These are phyloP conservation scores for Blastomussa wellsi DNA, from an alignment of 92 coral and sea anemone genomes.

Conservation along the genomic window DNA sequence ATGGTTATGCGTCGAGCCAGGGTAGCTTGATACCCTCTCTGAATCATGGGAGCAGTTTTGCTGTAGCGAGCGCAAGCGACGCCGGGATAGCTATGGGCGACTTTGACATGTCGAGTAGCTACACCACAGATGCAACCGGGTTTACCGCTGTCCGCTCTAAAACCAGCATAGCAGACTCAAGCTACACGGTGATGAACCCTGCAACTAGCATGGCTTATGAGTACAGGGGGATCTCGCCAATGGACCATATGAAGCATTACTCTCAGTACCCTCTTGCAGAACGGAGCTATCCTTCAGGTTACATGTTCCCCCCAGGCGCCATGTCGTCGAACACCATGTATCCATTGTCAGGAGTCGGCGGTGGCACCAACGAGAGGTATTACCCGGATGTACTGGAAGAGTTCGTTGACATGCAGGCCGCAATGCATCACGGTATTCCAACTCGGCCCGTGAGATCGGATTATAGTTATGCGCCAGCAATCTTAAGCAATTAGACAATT, in stretches of 20 bases:
- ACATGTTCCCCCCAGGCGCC: constrained; percentile 77
- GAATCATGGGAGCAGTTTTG: constrained; percentile 63
- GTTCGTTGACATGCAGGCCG: constrained; percentile 91
- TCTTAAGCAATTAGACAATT: constrained; percentile 67
- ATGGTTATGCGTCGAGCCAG: constrained; percentile 64
- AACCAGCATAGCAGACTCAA: constrained; percentile 59
- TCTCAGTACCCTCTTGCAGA: constrained; percentile 87
- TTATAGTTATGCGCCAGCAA: constrained; percentile 75
- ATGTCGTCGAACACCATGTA: constrained; percentile 76
- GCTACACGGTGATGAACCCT: constrained; percentile 58
- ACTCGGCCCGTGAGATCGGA: constrained; percentile 77
- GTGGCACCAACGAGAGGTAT: constrained; percentile 70
- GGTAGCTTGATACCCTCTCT: constrained; percentile 54
- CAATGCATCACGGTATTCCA: constrained; percentile 88
- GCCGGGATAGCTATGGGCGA: constrained; percentile 52
- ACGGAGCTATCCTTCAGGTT: constrained; percentile 79
- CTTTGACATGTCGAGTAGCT: constrained; percentile 80
- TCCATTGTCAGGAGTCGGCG: constrained; percentile 79
- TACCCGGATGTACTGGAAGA: constrained; percentile 93
- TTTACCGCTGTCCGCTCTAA: constrained; percentile 76
- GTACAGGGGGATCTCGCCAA: constrained; percentile 75
- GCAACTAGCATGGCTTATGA: constrained; percentile 68
- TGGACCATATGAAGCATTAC: constrained; percentile 86
- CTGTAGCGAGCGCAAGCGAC: constrained; percentile 52
- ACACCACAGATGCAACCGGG: constrained; percentile 69